These are phyloP conservation scores for Drosophila quinaria DNA, from an alignment of 2,888 invertebrate genomes.

Conservation along the genomic window DNA sequence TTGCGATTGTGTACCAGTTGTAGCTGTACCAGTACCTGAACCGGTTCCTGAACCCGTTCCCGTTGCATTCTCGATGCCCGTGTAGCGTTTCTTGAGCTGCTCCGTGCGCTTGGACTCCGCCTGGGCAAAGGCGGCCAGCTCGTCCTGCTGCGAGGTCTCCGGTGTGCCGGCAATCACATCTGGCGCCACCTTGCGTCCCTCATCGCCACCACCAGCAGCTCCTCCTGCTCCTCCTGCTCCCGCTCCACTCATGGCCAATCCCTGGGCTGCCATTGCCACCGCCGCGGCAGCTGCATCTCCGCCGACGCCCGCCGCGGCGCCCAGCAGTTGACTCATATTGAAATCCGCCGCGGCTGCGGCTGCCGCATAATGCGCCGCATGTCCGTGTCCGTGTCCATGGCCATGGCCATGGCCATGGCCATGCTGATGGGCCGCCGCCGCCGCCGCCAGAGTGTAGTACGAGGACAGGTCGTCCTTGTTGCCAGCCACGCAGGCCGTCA, in stretches of 20 bases:
- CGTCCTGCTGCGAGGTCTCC: slow-evolving; percentile 89
- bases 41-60: no score
- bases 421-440: slow-evolving; percentile 86
- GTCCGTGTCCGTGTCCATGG: slow-evolving; percentile 1
- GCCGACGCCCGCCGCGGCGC: slow-evolving; percentile 54
- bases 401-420: slow-evolving; percentile 46
- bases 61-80: slow-evolving; percentile 86
- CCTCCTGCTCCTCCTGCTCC: slow-evolving; percentile 7
- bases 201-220: slow-evolving; percentile 86
- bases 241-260: slow-evolving; percentile 26
- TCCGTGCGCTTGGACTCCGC: slow-evolving; percentile 94
- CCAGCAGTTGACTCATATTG: slow-evolving; percentile 86
- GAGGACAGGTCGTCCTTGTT: slow-evolving; percentile 87
- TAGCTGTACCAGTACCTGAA: no score
- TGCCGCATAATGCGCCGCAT: slow-evolving; percentile 65
- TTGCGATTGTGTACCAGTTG: slow-evolving; percentile 34
- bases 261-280: slow-evolving; percentile 57
- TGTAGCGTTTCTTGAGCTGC: slow-evolving; percentile 91
- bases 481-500: slow-evolving; percentile 91
- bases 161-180: slow-evolving; percentile 90
- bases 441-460: slow-evolving; percentile 88
- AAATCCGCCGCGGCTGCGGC: slow-evolving; percentile 88
- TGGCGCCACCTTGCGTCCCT: slow-evolving; percentile 88
- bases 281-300: slow-evolving; percentile 59
- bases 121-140: slow-evolving; percentile 93